phyloP scores from a whole-genome alignment of 37 sponge, comb jelly and placozoan species.

The Diacarnus erythraeanus region DNA sequence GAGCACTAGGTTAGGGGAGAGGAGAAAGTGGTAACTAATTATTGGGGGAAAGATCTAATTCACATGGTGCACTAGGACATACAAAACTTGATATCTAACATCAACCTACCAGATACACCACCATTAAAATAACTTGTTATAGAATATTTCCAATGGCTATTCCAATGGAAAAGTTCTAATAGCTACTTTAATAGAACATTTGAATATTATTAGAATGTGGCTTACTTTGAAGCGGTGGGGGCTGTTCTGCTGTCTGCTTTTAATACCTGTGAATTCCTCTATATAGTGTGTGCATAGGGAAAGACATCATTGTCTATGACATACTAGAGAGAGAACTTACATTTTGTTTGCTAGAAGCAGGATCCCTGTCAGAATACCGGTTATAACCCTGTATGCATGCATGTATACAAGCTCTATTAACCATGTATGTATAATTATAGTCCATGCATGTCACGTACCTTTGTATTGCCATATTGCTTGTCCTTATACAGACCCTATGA shows the following conservation, averaged over 20 bases:
- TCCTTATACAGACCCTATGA: neutral
- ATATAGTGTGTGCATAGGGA: neutral
- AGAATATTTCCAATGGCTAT: no score
- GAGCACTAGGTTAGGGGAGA: neutral
- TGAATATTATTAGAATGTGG: no score
- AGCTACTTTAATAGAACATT: no score
- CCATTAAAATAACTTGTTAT: no score
- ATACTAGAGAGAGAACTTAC: conserved; percentile 6
- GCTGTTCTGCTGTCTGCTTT: conserved; percentile 18
- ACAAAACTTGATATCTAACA: no score
- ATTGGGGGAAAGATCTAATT: conserved; percentile 4
- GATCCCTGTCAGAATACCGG: conserved; percentile 28
- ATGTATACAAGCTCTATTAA: no score
- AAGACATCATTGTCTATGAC: neutral
- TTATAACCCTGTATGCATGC: conserved; percentile 5
- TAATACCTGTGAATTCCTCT: conserved; percentile 31
- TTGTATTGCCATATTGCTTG: neutral
- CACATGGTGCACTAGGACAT: no score
- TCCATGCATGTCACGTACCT: no score
- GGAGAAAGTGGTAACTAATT: neutral
- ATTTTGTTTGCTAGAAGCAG: conserved; percentile 5
- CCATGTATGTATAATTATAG: no score
- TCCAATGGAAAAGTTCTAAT: no score
- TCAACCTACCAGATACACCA: no score
- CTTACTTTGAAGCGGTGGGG: conserved; percentile 16